A percentile compares a stretch with the other conserved stretches of the same genome.
phyloP scores from a whole-genome alignment of 1,140 invertebrate genomes.

The Antheraea mylitta region DNA sequence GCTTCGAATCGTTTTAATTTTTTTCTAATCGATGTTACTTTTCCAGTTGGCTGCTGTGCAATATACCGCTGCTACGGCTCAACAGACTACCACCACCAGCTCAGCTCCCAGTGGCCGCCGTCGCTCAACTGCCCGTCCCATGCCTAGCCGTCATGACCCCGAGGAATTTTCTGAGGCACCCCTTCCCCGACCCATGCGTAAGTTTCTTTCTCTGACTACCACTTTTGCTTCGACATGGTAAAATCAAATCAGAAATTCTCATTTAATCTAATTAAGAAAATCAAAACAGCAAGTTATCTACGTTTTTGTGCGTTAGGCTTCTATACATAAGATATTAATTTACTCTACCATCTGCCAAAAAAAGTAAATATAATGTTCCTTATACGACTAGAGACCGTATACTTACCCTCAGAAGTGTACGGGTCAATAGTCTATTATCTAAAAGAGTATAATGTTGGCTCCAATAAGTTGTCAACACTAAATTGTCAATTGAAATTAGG shows the following conservation, averaged over 20 bases:
- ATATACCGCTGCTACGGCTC: slow-evolving; percentile 52
- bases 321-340: too few species aligned
- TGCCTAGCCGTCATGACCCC: slow-evolving; percentile 58
- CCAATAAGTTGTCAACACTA: too few species aligned
- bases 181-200: slow-evolving; percentile 44
- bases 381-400: too few species aligned
- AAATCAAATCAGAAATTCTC: not conserved
- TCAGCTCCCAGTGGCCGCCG: slow-evolving; percentile 57
- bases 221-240: not conserved
- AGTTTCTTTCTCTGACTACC: slow-evolving; percentile 19
- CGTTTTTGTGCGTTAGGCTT: too few species aligned
- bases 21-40: not conserved
- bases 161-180: slow-evolving; percentile 65
- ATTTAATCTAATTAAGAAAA: too few species aligned
- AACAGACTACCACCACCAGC: slow-evolving; percentile 62
- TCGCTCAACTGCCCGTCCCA: slow-evolving; percentile 49
- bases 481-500: too few species aligned
- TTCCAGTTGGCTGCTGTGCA: slow-evolving; percentile 51
- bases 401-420: too few species aligned
- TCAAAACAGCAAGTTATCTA: too few species aligned
- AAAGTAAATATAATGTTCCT: too few species aligned
- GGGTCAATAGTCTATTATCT: too few species aligned
- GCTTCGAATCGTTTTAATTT: not conserved
- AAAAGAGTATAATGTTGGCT: too few species aligned
- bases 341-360: too few species aligned